phyloP scores from a whole-genome alignment of 2,888 invertebrate species.

The Agriopis leucophaearia region DNA sequence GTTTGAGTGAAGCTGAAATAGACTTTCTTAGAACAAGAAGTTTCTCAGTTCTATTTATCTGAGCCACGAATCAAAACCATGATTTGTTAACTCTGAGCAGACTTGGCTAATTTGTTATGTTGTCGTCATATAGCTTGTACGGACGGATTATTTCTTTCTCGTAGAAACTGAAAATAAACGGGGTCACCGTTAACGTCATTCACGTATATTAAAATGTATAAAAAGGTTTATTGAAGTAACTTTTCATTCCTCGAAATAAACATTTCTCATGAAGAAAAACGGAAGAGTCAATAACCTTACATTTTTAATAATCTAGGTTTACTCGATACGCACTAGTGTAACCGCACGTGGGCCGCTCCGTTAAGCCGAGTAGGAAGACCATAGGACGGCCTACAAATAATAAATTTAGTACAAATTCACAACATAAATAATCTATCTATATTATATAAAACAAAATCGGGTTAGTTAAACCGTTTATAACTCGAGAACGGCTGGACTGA shows the following conservation, averaged over 20 bases:
- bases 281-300: slow-evolving; percentile 6
- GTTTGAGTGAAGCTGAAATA: slow-evolving; percentile 8
- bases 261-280: background rate
- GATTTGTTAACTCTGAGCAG: slow-evolving; percentile 24
- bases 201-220: slow-evolving; percentile 51
- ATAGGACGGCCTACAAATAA: no score
- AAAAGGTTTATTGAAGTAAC: slow-evolving; percentile 42
- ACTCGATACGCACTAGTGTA: no score
- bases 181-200: slow-evolving; percentile 59
- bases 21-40: slow-evolving; percentile 1
- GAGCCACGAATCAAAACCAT: slow-evolving; percentile 22
- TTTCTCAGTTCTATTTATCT: slow-evolving; percentile 17
- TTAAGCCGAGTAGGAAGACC: no score
- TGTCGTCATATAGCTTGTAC: slow-evolving; percentile 25
- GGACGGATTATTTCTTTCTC: slow-evolving; percentile 50
- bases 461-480: no score
- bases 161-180: slow-evolving; percentile 60
- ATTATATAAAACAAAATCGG: no score
- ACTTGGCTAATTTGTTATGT: slow-evolving; percentile 35
- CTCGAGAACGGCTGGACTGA: no score
- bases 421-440: no score
- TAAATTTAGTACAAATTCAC: background rate
- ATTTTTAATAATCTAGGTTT: background rate
- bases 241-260: background rate
- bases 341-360: no score